A percentile compares a stretch with the other conserved stretches of the same genome.
Evolutionary conservation across 1,140 invertebrate genomes (phyloP).

Genomic region (Panagrolaimus sp.): DNA sequence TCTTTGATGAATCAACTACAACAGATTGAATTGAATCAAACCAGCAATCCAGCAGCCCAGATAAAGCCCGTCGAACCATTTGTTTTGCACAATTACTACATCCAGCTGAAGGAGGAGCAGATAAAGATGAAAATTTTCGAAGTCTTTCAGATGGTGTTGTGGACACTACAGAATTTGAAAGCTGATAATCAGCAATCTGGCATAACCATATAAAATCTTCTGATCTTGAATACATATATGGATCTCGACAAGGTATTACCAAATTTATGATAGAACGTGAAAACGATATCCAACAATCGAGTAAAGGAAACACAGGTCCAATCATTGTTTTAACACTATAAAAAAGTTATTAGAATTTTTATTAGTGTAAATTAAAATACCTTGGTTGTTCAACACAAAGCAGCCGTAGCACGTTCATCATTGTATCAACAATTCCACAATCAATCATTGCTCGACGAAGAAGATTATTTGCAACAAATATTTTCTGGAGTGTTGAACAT

Average conservation of each 20-base stretch:
- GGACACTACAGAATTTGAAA: neutral
- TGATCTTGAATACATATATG: constrained; percentile 24
- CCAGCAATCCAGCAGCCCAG: constrained; percentile 13
- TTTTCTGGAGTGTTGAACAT: constrained; percentile 46
- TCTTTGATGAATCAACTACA: constrained; percentile 21
- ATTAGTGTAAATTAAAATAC: constrained; percentile 18
- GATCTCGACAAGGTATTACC: constrained; percentile 33
- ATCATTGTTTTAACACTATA: constrained; percentile 14
- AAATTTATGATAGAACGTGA: constrained; percentile 27
- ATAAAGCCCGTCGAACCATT: constrained; percentile 18
- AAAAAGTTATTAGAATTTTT: neutral
- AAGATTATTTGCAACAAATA: constrained; percentile 37
- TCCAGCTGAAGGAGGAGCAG: neutral
- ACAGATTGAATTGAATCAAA: neutral
- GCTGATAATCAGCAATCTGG: constrained; percentile 31
- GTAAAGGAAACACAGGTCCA: constrained; percentile 28
- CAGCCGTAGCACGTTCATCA: constrained; percentile 37
- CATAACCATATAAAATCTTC: constrained; percentile 44
- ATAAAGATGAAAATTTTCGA: neutral
- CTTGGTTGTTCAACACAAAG: constrained; percentile 24
- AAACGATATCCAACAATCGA: constrained; percentile 44
- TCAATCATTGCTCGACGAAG: constrained; percentile 38
- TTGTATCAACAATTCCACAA: constrained; percentile 29
- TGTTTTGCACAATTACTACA: neutral
- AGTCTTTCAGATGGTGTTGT: neutral